phyloP scores from a whole-genome alignment of 2,113 vertebrate genomes.

The Crotalus helleri region DNA sequence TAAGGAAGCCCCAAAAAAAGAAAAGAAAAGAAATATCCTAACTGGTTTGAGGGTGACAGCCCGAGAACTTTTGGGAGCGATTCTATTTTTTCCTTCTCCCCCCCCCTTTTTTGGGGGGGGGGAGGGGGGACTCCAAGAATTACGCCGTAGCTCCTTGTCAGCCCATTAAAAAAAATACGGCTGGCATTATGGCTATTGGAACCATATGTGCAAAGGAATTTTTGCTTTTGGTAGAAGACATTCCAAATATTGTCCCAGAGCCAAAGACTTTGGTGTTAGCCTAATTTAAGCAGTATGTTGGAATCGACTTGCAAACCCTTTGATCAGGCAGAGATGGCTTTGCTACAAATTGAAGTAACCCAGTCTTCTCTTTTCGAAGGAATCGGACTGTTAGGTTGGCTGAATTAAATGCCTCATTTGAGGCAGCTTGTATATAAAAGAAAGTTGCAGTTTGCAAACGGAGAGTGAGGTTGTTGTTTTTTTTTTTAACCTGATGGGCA shows the following conservation, averaged over 20 bases:
- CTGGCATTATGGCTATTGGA: conserved; percentile 96
- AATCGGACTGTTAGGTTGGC: conserved; percentile 99
- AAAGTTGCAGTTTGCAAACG: conserved; percentile 85
- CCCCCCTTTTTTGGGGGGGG: conserved; percentile 48
- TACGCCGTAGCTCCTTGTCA: conserved; percentile 94
- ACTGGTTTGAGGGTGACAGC: conserved; percentile 92
- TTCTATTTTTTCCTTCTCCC: neutral
- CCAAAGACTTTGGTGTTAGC: conserved; percentile 99
- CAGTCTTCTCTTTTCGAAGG: conserved; percentile 93
- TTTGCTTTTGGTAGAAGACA: conserved; percentile 95
- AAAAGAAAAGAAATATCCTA: conserved; percentile 69
- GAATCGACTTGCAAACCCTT: conserved; percentile 91
- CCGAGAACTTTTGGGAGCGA: conserved; percentile 75
- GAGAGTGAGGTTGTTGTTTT: conserved; percentile 68
- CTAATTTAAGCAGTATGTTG: conserved; percentile 99
- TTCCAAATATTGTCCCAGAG: conserved; percentile 99
- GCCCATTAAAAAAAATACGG: conserved; percentile 95
- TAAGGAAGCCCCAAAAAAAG: conserved; percentile 76
- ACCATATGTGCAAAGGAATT: conserved; percentile 99
- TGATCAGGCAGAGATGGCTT: conserved; percentile 99
- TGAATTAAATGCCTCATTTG: conserved; percentile 99
- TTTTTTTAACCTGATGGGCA: conserved; percentile 95
- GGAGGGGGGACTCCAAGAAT: conserved; percentile 82
- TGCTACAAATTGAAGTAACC: conserved; percentile 99
- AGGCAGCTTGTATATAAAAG: conserved; percentile 97